phyloP scores from a whole-genome alignment of 2,113 vertebrate genomes.

The Boulengeromyrus knoepffleri region DNA sequence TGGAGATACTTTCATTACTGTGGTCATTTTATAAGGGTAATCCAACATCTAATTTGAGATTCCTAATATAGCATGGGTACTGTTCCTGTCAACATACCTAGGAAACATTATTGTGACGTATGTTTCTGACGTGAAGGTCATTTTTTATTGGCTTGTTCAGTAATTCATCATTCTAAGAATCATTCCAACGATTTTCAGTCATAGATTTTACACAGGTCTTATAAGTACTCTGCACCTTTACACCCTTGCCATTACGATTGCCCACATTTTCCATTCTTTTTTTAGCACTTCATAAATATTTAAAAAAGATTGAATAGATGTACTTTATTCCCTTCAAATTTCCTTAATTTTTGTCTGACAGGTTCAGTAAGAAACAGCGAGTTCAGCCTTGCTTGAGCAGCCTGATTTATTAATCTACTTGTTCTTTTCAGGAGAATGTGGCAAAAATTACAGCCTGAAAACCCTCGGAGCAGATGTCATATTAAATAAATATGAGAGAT shows the following conservation, averaged over 20 bases:
- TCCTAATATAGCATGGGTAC: not conserved
- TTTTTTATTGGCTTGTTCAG: not conserved
- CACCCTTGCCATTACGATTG: not conserved
- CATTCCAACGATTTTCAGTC: not conserved
- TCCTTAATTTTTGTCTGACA: not conserved
- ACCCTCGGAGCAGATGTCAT: constrained; percentile 9
- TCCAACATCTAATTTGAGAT: not conserved
- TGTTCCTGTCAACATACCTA: not conserved
- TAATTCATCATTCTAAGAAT: not conserved
- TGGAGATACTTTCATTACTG: not conserved
- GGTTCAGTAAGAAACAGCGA: not conserved
- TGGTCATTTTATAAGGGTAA: not conserved
- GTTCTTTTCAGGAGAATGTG: not conserved
- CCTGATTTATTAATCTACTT: not conserved
- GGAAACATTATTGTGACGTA: not conserved
- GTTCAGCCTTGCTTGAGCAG: not conserved
- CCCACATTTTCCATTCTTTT: not conserved
- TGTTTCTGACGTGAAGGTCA: not conserved
- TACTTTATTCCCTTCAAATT: constrained; percentile 1
- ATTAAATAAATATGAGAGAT: constrained; percentile 29
- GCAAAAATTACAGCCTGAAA: not conserved
- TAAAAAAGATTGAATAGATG: not conserved
- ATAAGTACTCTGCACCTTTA: not conserved
- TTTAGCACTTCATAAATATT: constrained; percentile 1
- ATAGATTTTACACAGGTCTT: not conserved